phyloP scores from a whole-genome alignment of 2,888 invertebrate species.

The Limenitis camilla region DNA sequence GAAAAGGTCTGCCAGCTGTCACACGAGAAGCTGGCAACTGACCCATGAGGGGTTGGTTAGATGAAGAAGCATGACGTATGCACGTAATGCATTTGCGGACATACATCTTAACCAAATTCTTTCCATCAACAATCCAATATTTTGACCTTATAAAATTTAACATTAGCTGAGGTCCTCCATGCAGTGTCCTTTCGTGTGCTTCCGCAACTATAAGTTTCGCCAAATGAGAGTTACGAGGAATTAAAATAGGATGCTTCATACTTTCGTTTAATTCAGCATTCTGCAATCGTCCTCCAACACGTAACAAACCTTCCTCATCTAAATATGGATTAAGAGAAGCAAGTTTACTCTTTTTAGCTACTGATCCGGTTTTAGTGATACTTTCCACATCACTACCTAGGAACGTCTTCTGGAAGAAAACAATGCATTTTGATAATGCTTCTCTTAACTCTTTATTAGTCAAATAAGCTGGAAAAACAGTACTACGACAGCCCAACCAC shows the following conservation, averaged over 20 bases:
- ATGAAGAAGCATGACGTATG: no score
- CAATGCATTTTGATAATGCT: conserved; percentile 1
- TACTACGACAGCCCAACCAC: not conserved
- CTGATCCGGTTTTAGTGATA: not conserved
- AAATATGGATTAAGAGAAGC: conserved; percentile 3
- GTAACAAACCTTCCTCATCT: conserved; percentile 1
- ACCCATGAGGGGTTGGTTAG: no score
- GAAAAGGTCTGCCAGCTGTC: no score
- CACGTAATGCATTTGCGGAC: no score
- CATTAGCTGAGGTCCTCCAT: no score
- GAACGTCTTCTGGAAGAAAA: not conserved
- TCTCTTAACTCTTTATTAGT: not conserved
- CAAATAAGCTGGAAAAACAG: not conserved
- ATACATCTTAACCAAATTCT: no score
- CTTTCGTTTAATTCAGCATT: conserved; percentile 1
- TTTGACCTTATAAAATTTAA: no score
- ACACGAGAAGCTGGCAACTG: no score
- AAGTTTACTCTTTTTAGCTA: not conserved
- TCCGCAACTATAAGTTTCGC: conserved; percentile 3
- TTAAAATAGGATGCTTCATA: conserved; percentile 13
- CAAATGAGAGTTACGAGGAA: conserved; percentile 9
- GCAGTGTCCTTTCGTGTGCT: no score
- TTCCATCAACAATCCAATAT: no score
- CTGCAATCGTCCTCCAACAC: conserved; percentile 9
- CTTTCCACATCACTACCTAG: not conserved